Percentiles rank a stretch among this genome's conserved stretches.
Evolutionary conservation across 2,888 invertebrate genomes (phyloP).

Genomic region (Platypus cylindrus): DNA sequence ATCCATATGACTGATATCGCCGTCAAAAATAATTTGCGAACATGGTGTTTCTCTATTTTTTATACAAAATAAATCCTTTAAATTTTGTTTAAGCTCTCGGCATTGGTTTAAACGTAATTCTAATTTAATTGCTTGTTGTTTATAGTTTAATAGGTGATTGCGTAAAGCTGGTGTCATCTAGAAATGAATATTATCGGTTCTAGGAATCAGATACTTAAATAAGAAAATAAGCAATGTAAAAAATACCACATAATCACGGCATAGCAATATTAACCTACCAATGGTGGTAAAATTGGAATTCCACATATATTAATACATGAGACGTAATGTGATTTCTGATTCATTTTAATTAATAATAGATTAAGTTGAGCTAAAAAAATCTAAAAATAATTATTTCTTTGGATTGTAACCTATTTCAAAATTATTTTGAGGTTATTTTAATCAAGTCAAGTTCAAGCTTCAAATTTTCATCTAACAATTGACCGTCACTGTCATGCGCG

Average conservation of each 20-base stretch:
- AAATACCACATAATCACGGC: neutral
- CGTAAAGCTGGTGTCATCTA: slow-evolving; percentile 53
- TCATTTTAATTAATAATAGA: neutral
- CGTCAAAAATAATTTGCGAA: slow-evolving; percentile 13
- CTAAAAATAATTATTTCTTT: too few species aligned
- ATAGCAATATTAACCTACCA: slow-evolving; percentile 43
- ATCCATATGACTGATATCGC: slow-evolving; percentile 16
- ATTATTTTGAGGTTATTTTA: too few species aligned
- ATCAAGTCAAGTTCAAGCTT: too few species aligned
- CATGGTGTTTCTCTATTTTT: slow-evolving; percentile 13
- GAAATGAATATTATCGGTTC: slow-evolving; percentile 21
- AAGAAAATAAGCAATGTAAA: slow-evolving; percentile 3
- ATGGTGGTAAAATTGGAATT: slow-evolving; percentile 59
- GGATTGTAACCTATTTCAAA: too few species aligned
- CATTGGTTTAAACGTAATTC: slow-evolving; percentile 44
- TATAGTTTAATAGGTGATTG: slow-evolving; percentile 54
- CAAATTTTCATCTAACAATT: too few species aligned
- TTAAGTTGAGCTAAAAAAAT: too few species aligned
- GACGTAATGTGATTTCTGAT: slow-evolving; percentile 21
- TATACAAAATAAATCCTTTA: slow-evolving; percentile 19
- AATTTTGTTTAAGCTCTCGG: slow-evolving; percentile 31
- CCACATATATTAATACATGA: slow-evolving; percentile 66
- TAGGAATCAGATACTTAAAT: neutral
- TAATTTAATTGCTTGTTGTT: slow-evolving; percentile 49
- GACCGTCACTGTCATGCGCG: too few species aligned